These are phyloP conservation scores for Megalopta genalis DNA, from an alignment of 1,140 invertebrate genomes.

Conservation along the genomic window DNA sequence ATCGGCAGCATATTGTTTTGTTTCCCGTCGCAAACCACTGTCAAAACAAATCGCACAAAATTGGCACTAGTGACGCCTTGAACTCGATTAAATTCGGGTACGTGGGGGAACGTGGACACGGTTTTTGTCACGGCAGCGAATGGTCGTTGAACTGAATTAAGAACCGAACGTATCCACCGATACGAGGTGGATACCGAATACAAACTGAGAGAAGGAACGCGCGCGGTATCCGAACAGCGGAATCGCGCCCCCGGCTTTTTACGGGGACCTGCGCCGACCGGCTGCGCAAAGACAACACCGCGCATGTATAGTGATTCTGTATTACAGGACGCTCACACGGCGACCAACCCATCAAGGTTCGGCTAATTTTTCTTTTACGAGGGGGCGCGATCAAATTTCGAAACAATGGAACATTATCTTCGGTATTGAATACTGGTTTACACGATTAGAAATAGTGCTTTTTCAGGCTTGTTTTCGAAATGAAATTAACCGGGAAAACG, in stretches of 20 bases:
- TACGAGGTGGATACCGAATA: slow-evolving; percentile 65
- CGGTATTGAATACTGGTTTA: too few species aligned
- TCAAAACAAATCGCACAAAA: slow-evolving; percentile 52
- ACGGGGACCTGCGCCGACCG: slow-evolving; percentile 72
- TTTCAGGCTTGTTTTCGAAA: too few species aligned
- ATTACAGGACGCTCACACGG: background rate
- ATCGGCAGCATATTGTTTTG: slow-evolving; percentile 43
- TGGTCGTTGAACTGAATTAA: slow-evolving; percentile 22
- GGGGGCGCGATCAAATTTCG: too few species aligned
- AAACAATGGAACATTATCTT: too few species aligned
- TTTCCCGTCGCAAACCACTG: slow-evolving; percentile 41
- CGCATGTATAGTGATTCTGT: background rate
- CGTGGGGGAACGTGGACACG: background rate
- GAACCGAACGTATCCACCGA: slow-evolving; percentile 55
- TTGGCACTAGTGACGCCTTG: slow-evolving; percentile 27
- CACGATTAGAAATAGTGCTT: too few species aligned
- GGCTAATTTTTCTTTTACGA: too few species aligned
- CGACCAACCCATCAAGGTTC: too few species aligned
- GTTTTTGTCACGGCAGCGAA: background rate
- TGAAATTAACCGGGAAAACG: too few species aligned
- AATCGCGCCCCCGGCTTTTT: slow-evolving; percentile 75
- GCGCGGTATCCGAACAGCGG: slow-evolving; percentile 70
- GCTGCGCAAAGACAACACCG: slow-evolving; percentile 60
- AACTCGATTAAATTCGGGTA: background rate
- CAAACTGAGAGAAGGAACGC: slow-evolving; percentile 70